Conservation (phyloP, 2,113 vertebrate genomes). For the Barbus barbus region DNA sequence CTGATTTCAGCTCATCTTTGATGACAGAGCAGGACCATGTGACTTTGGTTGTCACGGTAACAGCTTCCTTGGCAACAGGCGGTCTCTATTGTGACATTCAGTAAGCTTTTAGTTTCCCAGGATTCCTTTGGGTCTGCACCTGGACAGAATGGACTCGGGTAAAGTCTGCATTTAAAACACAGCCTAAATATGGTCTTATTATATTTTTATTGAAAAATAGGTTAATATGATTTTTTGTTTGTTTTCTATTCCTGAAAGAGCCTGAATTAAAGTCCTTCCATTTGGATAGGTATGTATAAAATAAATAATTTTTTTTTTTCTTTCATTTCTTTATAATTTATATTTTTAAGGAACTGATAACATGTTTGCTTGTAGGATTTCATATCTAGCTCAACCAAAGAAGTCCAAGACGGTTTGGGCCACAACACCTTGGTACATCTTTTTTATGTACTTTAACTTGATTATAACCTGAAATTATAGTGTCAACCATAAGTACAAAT, state of each 20-base stretch:
- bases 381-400: constrained; percentile 70
- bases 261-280: constrained; percentile 53
- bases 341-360: not conserved
- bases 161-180: not conserved
- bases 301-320: not conserved
- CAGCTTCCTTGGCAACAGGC: constrained; percentile 29
- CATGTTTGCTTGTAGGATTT: constrained; percentile 59
- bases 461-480: not conserved
- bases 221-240: not conserved
- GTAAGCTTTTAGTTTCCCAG: constrained; percentile 35
- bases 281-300: constrained; percentile 62
- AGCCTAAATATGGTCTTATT: not conserved
- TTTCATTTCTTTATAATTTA: not conserved
- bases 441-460: not conserved
- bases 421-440: constrained; percentile 65
- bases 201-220: not conserved
- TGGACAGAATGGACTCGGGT: constrained; percentile 63
- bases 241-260: constrained; percentile 48
- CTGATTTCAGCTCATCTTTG: not conserved
- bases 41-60: constrained; percentile 43
- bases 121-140: constrained; percentile 3
- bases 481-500: not conserved
- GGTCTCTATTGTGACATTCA: constrained; percentile 31
- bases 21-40: constrained; percentile 14
- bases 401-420: constrained; percentile 65